These are phyloP conservation scores for Cerastis rubricosa DNA, from an alignment of 2,888 invertebrate species.

Conservation along the genomic window DNA sequence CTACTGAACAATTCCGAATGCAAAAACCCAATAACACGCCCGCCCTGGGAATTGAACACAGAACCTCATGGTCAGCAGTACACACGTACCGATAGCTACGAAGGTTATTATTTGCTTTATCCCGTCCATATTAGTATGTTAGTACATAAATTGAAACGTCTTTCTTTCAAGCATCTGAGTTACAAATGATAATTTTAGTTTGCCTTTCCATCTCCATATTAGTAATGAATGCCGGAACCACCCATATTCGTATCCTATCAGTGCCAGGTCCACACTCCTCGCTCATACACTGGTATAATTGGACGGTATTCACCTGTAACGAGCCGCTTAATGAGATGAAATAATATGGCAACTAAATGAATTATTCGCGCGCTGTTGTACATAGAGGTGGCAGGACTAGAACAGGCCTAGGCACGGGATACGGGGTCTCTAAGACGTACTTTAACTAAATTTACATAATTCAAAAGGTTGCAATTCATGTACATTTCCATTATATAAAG, in stretches of 20 bases:
- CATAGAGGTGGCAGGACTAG: constrained; percentile 16
- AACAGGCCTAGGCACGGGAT: constrained; percentile 16
- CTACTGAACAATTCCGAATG: no score
- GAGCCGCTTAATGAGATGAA: constrained; percentile 74
- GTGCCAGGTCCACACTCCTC: constrained; percentile 10
- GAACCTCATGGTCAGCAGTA: no score
- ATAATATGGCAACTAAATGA: constrained; percentile 70
- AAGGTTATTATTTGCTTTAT: no score
- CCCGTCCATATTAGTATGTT: no score
- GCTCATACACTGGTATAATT: constrained; percentile 55
- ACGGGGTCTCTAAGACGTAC: neutral
- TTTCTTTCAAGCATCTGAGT: no score
- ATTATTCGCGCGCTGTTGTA: constrained; percentile 41
- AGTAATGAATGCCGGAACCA: neutral
- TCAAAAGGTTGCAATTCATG: neutral
- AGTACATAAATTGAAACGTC: no score
- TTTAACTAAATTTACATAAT: neutral
- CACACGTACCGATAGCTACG: no score
- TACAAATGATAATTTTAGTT: no score
- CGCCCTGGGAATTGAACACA: no score
- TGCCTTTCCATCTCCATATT: no score
- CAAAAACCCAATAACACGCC: no score
- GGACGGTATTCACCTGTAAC: constrained; percentile 68
- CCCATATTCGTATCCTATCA: neutral
- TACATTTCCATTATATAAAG: neutral